Percentiles rank a stretch among this genome's conserved stretches.
These are phyloP conservation scores for Falco berigora DNA, from an alignment of 2,797 vertebrate genomes.

Conservation along the genomic window DNA sequence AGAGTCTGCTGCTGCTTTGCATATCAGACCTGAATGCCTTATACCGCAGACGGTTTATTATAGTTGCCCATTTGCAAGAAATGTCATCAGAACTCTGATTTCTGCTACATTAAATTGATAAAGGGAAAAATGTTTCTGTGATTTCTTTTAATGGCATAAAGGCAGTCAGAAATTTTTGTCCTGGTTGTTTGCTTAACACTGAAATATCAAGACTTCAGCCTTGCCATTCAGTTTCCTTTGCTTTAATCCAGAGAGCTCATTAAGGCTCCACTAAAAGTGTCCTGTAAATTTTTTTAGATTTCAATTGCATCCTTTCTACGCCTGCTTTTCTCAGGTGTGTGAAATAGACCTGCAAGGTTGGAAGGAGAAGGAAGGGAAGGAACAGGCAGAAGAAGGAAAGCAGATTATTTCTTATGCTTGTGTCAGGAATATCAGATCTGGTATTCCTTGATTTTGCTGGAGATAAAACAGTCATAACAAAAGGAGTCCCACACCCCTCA, in stretches of 20 bases:
- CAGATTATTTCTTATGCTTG: not conserved
- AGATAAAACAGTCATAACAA: not conserved
- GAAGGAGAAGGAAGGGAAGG: not conserved
- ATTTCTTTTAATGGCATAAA: constrained; percentile 16
- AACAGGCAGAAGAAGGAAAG: not conserved
- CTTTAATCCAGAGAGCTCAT: not conserved
- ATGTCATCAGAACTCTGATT: constrained; percentile 28
- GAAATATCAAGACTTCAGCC: not conserved
- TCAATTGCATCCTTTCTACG: not conserved
- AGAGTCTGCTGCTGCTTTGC: constrained; percentile 36
- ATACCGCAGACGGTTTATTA: constrained; percentile 3
- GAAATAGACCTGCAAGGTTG: not conserved
- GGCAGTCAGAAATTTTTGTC: not conserved
- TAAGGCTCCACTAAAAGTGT: not conserved
- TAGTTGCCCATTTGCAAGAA: constrained; percentile 29
- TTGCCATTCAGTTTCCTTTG: not conserved
- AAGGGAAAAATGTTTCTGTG: constrained; percentile 7
- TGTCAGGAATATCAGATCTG: not conserved
- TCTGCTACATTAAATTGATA: constrained; percentile 40
- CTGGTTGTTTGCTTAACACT: not conserved
- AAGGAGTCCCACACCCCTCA: not conserved
- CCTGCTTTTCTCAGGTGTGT: not conserved
- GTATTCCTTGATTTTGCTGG: not conserved
- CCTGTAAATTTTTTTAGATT: not conserved
- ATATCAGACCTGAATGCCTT: constrained; percentile 50